Evolutionary conservation across 2,113 vertebrate genomes (phyloP).

Genomic region (Anolis sagrei): DNA sequence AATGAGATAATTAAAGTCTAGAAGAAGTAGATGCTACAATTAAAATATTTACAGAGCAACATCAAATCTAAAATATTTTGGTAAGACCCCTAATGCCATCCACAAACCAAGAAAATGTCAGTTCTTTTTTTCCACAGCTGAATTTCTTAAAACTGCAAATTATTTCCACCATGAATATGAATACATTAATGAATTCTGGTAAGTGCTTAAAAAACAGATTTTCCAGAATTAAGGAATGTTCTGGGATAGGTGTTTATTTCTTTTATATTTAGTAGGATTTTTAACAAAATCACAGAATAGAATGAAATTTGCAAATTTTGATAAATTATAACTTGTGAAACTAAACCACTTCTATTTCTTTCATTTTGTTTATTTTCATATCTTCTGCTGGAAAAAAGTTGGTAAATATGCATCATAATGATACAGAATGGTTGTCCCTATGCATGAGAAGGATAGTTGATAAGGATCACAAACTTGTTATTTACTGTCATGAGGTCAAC

Average conservation of each 20-base stretch:
- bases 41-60: neutral
- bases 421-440: neutral
- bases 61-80: neutral
- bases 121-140: neutral
- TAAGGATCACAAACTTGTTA: neutral
- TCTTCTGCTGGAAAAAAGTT: neutral
- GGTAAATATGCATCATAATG: neutral
- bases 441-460: neutral
- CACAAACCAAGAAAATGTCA: neutral
- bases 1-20: neutral
- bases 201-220: neutral
- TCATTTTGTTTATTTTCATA: neutral
- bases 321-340: neutral
- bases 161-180: neutral
- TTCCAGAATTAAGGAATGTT: neutral
- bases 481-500: too few species aligned
- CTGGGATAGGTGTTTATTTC: too few species aligned
- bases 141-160: neutral
- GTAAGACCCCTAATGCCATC: neutral
- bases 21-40: constrained; percentile 41
- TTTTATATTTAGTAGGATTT: too few species aligned
- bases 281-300: too few species aligned
- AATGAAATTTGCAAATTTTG: too few species aligned
- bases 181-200: neutral
- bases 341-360: too few species aligned